Evolutionary conservation across 2,888 invertebrate genomes (phyloP), one percentile per base, ranked within the genome.

Genomic region (Erebia ligea): DNA sequence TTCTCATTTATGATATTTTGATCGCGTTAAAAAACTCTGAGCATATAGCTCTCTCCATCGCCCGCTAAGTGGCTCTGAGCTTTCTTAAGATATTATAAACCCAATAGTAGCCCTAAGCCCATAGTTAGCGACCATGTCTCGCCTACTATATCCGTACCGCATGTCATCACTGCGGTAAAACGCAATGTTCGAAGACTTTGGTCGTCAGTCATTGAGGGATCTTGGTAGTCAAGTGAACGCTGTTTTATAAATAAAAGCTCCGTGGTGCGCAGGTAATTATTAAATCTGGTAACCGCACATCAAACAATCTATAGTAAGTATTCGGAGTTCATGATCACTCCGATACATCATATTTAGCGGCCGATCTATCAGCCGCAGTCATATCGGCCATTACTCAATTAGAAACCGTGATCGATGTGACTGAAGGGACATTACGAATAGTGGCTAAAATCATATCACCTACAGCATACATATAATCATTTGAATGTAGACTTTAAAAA

Each of bases 351-450:
- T 84, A 82, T 87, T 84, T 79, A 81, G 82, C 78, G 75, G 69
- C 52, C 70, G 75, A 68, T 69, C 83, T 85, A 88, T 89, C 88
- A 85, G 86, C 85, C 86, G 77, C 75, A 80, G 86, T 82, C 86
- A 75, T 74, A 77, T 76, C 76, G 79, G 79, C 87, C 88, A 88
- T 89, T 89, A 89, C 87, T 87, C 88, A 86, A 88, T 89, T 88
- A 82, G 79, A 78, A 70, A 72, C 74, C 73, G 75, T 87, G 88
- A 88, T 86, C 81, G 87, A 88, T 87, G 81, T 75, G 77, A 63
- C 73, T 71, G 76, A 71, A 75, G 77, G 74, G 74, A 76, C 73
- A 76, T 75, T 68, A 71, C 71, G 70, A 70, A 71, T 74, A 73
- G 61, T 65, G 73, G 69, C 69, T 72, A 68, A 74, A 68, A 71